Evolutionary conservation across 2,113 vertebrate genomes (phyloP).

Genomic region (Columbina picui): DNA sequence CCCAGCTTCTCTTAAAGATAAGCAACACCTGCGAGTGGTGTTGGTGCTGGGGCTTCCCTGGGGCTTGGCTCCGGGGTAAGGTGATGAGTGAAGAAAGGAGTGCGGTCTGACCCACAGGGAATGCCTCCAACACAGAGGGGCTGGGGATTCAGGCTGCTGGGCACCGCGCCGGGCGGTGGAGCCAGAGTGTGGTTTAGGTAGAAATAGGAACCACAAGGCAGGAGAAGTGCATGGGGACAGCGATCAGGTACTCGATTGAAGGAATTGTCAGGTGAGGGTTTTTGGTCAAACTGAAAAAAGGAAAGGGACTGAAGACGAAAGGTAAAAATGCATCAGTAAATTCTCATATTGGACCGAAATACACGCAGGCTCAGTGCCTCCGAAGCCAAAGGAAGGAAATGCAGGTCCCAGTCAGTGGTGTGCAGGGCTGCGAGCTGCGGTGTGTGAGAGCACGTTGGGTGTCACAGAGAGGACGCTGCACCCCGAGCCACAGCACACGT

Average conservation of each 20-base stretch:
- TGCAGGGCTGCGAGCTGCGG: background rate
- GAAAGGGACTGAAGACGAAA: background rate
- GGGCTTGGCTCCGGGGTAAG: no score
- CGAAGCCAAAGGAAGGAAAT: background rate
- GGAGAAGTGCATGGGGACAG: background rate
- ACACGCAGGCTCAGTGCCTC: background rate
- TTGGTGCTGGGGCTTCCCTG: background rate
- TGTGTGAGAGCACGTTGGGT: rapidly evolving
- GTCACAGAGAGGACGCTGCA: background rate
- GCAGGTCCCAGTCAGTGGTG: rapidly evolving
- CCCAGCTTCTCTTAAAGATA: no score
- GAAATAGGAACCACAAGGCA: background rate
- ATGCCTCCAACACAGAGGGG: background rate
- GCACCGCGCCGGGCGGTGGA: no score
- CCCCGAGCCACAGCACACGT: no score
- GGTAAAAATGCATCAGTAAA: background rate
- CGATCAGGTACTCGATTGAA: rapidly evolving
- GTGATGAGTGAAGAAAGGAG: background rate
- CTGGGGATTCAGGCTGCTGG: background rate
- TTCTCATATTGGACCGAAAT: background rate
- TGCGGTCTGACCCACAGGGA: background rate
- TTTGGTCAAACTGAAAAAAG: background rate
- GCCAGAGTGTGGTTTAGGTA: no score
- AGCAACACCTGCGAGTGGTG: background rate
- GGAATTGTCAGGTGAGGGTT: no score